Evolutionary conservation across 2,888 invertebrate species (phyloP).

Genomic region (Phorcus lineatus): DNA sequence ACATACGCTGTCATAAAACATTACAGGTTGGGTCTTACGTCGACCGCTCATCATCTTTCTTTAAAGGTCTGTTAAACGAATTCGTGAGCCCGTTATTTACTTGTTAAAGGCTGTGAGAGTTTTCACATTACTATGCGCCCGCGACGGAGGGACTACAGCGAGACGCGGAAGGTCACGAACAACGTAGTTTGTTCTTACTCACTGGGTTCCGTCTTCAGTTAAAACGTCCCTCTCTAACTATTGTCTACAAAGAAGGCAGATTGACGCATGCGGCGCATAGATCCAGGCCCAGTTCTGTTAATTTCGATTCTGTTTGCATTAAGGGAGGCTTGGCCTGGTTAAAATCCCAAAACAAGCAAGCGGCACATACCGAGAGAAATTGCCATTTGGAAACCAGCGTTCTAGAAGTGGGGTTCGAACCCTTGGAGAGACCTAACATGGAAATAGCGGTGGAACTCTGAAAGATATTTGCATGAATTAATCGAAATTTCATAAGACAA

Average conservation of each 20-base stretch:
- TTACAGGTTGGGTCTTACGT: neutral
- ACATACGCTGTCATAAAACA: neutral
- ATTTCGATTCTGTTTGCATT: conserved; percentile 33
- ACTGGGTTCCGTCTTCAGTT: neutral
- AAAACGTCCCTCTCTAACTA: conserved; percentile 4
- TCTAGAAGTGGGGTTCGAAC: neutral
- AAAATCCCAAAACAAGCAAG: conserved; percentile 39
- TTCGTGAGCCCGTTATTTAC: conserved; percentile 8
- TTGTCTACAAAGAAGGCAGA: conserved; percentile 18
- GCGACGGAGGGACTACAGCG: neutral
- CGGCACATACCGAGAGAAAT: conserved; percentile 40
- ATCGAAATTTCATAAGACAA: neutral
- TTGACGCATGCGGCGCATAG: neutral
- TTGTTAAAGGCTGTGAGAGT: conserved; percentile 8
- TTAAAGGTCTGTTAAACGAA: conserved; percentile 19
- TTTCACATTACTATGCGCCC: conserved; percentile 12
- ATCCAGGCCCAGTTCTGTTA: neutral
- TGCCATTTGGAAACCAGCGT: conserved; percentile 6
- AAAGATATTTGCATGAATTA: neutral
- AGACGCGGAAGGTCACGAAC: conserved; percentile 18
- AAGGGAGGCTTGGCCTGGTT: conserved; percentile 31
- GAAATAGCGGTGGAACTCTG: neutral
- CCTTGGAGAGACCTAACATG: neutral
- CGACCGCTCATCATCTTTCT: neutral
- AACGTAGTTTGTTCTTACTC: neutral